Conservation (phyloP, 2,888 invertebrate genomes). For the Nephrotoma appendiculata region DNA sequence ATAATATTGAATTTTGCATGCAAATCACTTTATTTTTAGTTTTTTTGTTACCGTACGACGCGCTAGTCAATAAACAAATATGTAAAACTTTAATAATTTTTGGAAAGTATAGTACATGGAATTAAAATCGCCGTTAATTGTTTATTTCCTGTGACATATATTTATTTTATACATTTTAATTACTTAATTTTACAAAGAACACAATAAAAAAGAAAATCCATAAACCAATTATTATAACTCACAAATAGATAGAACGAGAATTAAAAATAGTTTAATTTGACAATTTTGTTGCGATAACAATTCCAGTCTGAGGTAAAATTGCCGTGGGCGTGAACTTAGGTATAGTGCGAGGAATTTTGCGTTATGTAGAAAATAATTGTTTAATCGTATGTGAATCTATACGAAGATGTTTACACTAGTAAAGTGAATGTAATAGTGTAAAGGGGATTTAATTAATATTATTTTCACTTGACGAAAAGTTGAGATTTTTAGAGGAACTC, state of each 20-base stretch:
- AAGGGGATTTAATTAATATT: too few relatives aligned
- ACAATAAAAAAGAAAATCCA: not conserved
- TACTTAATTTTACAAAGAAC: not conserved
- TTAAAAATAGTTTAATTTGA: not conserved
- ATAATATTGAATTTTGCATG: not conserved
- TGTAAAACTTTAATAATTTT: not conserved
- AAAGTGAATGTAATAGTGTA: too few relatives aligned
- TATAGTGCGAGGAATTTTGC: too few relatives aligned
- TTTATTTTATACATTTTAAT: not conserved
- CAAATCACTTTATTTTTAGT: not conserved
- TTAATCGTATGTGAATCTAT: too few relatives aligned
- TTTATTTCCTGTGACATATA: not conserved
- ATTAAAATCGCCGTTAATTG: not conserved
- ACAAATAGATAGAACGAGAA: not conserved
- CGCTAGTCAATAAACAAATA: not conserved
- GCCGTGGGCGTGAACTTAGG: too few relatives aligned
- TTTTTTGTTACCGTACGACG: not conserved
- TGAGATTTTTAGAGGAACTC: too few relatives aligned
- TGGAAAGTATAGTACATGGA: not conserved
- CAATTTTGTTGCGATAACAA: not conserved
- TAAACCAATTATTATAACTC: not conserved
- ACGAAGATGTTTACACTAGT: too few relatives aligned
- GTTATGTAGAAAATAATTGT: too few relatives aligned
- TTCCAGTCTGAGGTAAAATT: not conserved
- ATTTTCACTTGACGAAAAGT: too few relatives aligned